These are phyloP conservation scores for Linepithema humile DNA, from an alignment of 1,140 invertebrate species.

Conservation along the genomic window DNA sequence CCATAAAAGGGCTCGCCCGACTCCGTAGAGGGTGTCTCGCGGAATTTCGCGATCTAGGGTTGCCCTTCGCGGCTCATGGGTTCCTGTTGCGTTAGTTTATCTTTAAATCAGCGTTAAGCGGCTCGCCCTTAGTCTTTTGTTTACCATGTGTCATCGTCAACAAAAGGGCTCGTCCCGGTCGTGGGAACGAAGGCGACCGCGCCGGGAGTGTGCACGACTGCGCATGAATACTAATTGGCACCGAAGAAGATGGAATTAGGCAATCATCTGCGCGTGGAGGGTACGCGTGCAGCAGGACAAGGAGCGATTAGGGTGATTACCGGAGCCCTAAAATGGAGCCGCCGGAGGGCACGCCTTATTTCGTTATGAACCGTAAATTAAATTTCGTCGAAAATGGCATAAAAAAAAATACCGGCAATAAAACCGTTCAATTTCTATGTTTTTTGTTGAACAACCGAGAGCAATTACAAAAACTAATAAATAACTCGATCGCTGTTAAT, in stretches of 20 bases:
- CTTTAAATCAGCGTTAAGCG: conserved; percentile 75
- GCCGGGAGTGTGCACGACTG: conserved; percentile 24
- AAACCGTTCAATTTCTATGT: neutral
- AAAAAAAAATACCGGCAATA: neutral
- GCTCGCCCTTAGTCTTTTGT: neutral
- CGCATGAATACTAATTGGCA: conserved; percentile 80
- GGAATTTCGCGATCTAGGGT: conserved; percentile 51
- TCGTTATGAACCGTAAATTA: neutral
- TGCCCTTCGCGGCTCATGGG: conserved; percentile 67
- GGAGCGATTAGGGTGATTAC: conserved; percentile 32
- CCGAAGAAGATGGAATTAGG: conserved; percentile 79
- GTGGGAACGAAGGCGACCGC: conserved; percentile 11
- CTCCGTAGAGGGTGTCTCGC: conserved; percentile 51
- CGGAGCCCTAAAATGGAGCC: conserved; percentile 4
- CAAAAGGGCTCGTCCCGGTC: conserved; percentile 9
- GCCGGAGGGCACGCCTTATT: neutral
- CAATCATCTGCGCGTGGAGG: conserved; percentile 66
- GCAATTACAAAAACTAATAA: neutral
- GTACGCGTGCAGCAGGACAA: conserved; percentile 24
- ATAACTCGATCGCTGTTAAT: neutral
- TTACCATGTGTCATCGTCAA: neutral
- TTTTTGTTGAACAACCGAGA: neutral
- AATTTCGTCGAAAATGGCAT: neutral
- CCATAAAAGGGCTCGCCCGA: conserved; percentile 57
- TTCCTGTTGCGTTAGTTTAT: conserved; percentile 80